phyloP scores from a whole-genome alignment of 2,113 vertebrate species.

The Gorsachius goisagi region DNA sequence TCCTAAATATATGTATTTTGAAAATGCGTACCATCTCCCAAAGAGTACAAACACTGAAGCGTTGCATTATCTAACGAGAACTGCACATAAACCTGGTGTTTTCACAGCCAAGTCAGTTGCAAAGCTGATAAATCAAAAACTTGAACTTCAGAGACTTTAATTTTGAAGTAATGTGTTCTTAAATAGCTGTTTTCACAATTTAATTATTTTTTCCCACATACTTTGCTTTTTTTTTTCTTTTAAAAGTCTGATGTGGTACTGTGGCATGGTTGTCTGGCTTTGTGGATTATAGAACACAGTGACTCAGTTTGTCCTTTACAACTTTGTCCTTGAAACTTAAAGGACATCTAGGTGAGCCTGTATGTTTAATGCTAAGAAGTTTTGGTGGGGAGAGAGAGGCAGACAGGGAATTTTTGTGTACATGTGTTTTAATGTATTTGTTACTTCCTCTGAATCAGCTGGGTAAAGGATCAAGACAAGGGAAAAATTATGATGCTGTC shows the following conservation, averaged over 20 bases:
- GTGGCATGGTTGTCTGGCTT: background rate
- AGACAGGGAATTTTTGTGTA: background rate
- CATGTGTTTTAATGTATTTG: background rate
- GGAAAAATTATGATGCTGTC: background rate
- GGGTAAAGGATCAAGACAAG: background rate
- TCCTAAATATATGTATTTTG: background rate
- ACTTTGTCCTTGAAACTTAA: background rate
- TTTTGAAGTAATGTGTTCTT: background rate
- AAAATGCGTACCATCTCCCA: rapidly evolving
- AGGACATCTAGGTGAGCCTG: background rate
- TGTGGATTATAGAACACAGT: background rate
- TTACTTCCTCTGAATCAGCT: background rate
- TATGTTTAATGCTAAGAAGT: background rate
- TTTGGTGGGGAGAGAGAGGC: background rate
- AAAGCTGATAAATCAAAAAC: background rate
- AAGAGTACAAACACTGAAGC: background rate
- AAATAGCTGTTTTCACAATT: background rate
- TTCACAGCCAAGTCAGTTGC: background rate
- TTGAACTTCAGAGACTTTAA: background rate
- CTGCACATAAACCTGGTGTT: background rate
- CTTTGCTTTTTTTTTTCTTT: background rate
- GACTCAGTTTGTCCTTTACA: background rate
- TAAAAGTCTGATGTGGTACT: background rate
- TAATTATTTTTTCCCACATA: background rate
- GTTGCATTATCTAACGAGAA: background rate